Evolutionary conservation across 2,888 invertebrate species (phyloP), one percentile per base, ranked within the genome.

Genomic region (Cantharis rufa): DNA sequence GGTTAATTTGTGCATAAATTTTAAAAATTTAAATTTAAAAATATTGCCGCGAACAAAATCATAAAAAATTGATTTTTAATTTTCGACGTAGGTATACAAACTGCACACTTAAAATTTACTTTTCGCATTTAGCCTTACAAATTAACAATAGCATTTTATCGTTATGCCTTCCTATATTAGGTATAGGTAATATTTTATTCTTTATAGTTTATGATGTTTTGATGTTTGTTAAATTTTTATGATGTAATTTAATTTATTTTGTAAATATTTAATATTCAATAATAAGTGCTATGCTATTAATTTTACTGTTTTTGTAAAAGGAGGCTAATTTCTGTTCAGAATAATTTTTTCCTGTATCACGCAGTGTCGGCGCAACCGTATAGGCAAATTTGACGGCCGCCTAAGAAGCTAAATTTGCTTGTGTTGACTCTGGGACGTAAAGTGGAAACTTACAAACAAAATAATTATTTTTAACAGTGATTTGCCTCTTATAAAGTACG

Each of bases 1-100:
- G 64, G 64, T 66, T 24, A 66, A 66, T 66, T 66, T 18, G 64
- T 66, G 64, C 24, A 66, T 66, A 66, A 21, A 66, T 66, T 48
- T 48, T n/a, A n/a, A n/a, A 48, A 48, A 48, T 48, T n/a, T 48
- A 48, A n/a, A n/a, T 48, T n/a, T 66, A 24, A 66, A 66, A 66
- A 66, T 15, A 66, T n/a, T 21, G 64, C 13, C 64, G 64, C 13
- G 9, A 66, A 24, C 64, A 21, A 66, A 66, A 66, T n/a, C 64
- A 18, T 18, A 21, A 18, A 66, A 66, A 66, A 66, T n/a, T 13
- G 21, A 18, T 66, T 66, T 66, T 66, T 66, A 66, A 66, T 21
- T 66, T 66, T 66, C 13, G 7, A 21, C 21, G 18, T n/a, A 32
- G 32, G 32, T 32, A 32, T 48, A 48, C n/a, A 48, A 48, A 48